phyloP scores from a whole-genome alignment of 2,888 invertebrate genomes.

The Girardia tigrina region DNA sequence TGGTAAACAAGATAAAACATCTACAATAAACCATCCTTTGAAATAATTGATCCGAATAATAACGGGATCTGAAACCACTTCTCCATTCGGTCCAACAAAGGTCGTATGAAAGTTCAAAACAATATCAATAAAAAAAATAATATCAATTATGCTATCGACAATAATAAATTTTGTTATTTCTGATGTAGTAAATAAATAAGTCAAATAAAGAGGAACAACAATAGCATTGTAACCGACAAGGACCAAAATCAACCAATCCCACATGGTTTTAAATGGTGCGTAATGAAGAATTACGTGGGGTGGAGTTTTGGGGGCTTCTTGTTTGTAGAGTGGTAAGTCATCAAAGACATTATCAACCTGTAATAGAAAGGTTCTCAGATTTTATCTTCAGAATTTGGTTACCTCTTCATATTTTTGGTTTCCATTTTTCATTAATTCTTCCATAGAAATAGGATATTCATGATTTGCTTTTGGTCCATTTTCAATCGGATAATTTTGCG shows the following conservation, averaged over 20 bases:
- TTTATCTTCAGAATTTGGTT: neutral
- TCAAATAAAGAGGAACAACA: conserved; percentile 95
- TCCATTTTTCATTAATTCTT: neutral
- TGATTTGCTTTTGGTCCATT: conserved; percentile 12
- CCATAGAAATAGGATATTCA: neutral
- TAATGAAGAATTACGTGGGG: conserved; percentile 98
- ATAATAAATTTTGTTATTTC: conserved; percentile 50
- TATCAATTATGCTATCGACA: conserved; percentile 77
- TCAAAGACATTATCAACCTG: neutral
- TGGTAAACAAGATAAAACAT: conserved; percentile 91
- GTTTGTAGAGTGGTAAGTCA: conserved; percentile 51
- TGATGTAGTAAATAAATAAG: conserved; percentile 91
- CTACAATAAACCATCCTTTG: conserved; percentile 98
- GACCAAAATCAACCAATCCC: conserved; percentile 99
- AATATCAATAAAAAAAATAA: conserved; percentile 99
- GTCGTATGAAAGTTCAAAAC: conserved; percentile 99
- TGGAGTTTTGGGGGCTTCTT: conserved; percentile 98
- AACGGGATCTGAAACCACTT: conserved; percentile 91
- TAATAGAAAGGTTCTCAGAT: neutral
- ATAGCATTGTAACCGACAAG: conserved; percentile 98
- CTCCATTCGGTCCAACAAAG: conserved; percentile 71
- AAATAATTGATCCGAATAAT: conserved; percentile 66
- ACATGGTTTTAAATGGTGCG: conserved; percentile 94
- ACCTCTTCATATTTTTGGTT: neutral
- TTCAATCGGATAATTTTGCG: neutral